These are phyloP conservation scores for Cuculus canorus DNA, from an alignment of 2,797 vertebrate species.

Conservation along the genomic window DNA sequence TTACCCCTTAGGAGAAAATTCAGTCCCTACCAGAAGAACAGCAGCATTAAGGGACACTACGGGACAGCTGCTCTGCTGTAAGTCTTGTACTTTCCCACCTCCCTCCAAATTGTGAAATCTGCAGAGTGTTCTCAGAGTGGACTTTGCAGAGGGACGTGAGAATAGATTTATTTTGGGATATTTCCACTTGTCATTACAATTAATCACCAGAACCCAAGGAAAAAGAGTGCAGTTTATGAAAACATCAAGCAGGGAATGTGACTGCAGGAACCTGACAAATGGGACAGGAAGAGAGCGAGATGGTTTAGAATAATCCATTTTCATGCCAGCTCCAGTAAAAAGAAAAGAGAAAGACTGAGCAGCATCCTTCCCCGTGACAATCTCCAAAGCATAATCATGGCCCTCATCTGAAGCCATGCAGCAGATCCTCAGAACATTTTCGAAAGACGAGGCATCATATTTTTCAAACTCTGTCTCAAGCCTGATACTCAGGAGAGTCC, in stretches of 20 bases:
- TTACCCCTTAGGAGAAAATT: background rate
- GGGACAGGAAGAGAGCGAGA: slow-evolving; percentile 27
- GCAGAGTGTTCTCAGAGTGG: background rate
- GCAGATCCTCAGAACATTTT: background rate
- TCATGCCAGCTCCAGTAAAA: slow-evolving; percentile 4
- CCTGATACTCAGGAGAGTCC: background rate
- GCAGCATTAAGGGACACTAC: background rate
- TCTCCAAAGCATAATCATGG: background rate
- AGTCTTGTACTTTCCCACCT: background rate
- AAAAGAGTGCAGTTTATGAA: slow-evolving; percentile 14
- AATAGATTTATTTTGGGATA: slow-evolving; percentile 38
- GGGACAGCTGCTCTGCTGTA: background rate
- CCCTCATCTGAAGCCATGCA: background rate
- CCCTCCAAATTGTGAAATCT: background rate
- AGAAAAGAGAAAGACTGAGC: background rate
- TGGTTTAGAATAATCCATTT: slow-evolving; percentile 30
- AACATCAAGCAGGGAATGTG: slow-evolving; percentile 32
- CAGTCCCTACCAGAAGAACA: background rate
- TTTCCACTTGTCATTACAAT: slow-evolving; percentile 55
- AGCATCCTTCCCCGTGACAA: background rate
- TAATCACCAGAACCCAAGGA: slow-evolving; percentile 41
- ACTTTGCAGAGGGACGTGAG: background rate
- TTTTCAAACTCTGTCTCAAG: slow-evolving; percentile 21
- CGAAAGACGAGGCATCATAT: background rate
- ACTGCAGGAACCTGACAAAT: slow-evolving; percentile 47